Percentiles rank a stretch among this genome's conserved stretches.
phyloP scores from a whole-genome alignment of 1,140 invertebrate species.

The Nomia melanderi region DNA sequence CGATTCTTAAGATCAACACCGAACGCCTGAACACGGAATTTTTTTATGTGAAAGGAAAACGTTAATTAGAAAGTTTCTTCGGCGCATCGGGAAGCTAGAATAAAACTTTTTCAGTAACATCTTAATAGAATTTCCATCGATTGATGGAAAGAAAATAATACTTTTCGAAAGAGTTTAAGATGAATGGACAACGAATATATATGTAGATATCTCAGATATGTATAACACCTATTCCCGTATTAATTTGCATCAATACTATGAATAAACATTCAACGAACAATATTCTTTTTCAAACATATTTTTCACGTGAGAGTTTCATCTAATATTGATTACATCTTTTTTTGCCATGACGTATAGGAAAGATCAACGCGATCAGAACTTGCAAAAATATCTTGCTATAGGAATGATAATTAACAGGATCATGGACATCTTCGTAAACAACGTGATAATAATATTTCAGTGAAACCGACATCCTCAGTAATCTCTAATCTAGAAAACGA shows the following conservation, averaged over 20 bases:
- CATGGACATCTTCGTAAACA: conserved; percentile 4
- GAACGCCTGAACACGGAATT: background rate
- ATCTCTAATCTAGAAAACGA: background rate
- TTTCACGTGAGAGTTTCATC: conserved; percentile 4
- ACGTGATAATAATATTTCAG: background rate
- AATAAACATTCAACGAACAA: conserved; percentile 34
- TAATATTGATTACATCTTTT: background rate
- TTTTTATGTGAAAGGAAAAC: background rate
- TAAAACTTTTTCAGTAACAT: background rate
- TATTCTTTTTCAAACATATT: conserved; percentile 33
- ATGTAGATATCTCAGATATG: conserved; percentile 24
- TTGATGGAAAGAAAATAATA: background rate
- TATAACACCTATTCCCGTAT: background rate
- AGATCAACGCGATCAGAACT: background rate
- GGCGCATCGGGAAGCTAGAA: background rate
- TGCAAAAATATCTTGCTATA: conserved; percentile 5
- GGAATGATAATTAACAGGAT: conserved; percentile 27
- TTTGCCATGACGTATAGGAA: background rate
- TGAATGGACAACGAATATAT: background rate
- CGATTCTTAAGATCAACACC: background rate
- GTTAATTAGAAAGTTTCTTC: background rate
- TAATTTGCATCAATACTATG: conserved; percentile 21
- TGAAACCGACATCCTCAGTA: background rate
- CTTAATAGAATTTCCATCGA: background rate
- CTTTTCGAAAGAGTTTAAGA: background rate